Conservation (phyloP, 2,888 invertebrate genomes). For the Lasioglossum zephyrum region DNA sequence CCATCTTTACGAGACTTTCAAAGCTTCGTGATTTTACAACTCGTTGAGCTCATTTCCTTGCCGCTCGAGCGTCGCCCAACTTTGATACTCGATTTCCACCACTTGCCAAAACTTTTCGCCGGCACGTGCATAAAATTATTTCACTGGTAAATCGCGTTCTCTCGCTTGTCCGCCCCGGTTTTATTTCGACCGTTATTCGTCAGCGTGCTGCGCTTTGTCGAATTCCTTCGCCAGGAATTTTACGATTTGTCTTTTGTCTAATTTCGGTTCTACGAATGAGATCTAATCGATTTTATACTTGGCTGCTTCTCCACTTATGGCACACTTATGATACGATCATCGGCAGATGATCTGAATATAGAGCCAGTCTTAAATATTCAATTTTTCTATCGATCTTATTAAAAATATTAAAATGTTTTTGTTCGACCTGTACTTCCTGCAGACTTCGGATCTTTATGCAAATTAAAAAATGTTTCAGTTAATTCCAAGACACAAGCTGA, state of each 20-base stretch:
- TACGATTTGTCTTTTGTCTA: not conserved
- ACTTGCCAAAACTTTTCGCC: constrained; percentile 67
- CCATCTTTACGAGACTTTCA: constrained; percentile 76
- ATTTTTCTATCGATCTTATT: not conserved
- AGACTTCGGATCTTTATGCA: too few species aligned
- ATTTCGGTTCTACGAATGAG: not conserved
- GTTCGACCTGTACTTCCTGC: not conserved
- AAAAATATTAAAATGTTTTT: not conserved
- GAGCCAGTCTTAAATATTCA: not conserved
- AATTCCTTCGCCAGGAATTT: not conserved
- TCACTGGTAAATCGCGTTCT: constrained; percentile 46
- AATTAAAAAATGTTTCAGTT: too few species aligned
- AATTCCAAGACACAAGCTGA: too few species aligned
- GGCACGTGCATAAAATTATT: constrained; percentile 73
- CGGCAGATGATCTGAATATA: not conserved
- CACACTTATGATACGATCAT: too few species aligned
- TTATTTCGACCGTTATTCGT: not conserved
- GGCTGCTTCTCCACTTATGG: not conserved
- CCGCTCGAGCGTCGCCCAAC: constrained; percentile 66
- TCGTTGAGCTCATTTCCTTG: constrained; percentile 77
- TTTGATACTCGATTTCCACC: constrained; percentile 75
- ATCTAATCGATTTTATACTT: not conserved
- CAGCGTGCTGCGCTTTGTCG: not conserved
- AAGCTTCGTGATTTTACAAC: constrained; percentile 76
- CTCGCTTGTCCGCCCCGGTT: constrained; percentile 13